These are phyloP conservation scores for Caenorhabditis sulstoni DNA, from an alignment of 2,888 invertebrate genomes.

Conservation along the genomic window DNA sequence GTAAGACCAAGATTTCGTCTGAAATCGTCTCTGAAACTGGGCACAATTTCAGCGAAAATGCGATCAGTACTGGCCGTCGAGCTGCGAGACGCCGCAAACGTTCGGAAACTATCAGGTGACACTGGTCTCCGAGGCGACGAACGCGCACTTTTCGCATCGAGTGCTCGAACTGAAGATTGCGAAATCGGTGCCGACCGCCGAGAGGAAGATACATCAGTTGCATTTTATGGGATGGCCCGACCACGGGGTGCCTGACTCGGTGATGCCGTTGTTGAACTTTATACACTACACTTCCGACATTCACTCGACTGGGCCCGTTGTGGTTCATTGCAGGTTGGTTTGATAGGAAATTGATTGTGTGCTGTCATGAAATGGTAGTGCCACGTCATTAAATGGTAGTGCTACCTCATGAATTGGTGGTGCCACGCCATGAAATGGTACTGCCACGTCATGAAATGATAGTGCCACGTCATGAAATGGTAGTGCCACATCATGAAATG, in stretches of 20 bases:
- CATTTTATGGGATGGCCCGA: slow-evolving; percentile 79
- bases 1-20: too few species aligned
- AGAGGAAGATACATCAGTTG: slow-evolving; percentile 76
- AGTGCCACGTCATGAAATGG: background rate
- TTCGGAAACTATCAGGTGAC: slow-evolving; percentile 71
- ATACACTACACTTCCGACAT: slow-evolving; percentile 77
- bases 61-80: slow-evolving; percentile 78
- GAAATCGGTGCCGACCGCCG: slow-evolving; percentile 68
- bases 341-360: too few species aligned
- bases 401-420: too few species aligned
- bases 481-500: too few species aligned
- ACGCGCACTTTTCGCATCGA: slow-evolving; percentile 75
- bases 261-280: slow-evolving; percentile 77
- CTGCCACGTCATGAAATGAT: too few species aligned
- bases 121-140: slow-evolving; percentile 69
- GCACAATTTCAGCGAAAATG: slow-evolving; percentile 74
- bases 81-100: slow-evolving; percentile 55
- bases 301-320: slow-evolving; percentile 76
- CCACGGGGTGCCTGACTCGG: slow-evolving; percentile 72
- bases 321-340: slow-evolving; percentile 77
- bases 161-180: slow-evolving; percentile 69
- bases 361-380: too few species aligned
- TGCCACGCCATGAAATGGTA: too few species aligned
- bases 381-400: too few species aligned
- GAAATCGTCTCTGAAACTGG: background rate